Evolutionary conservation across 2,888 invertebrate genomes (phyloP), one percentile per base, ranked within the genome.

Genomic region (Bursaphelenchus okinawaensis): DNA sequence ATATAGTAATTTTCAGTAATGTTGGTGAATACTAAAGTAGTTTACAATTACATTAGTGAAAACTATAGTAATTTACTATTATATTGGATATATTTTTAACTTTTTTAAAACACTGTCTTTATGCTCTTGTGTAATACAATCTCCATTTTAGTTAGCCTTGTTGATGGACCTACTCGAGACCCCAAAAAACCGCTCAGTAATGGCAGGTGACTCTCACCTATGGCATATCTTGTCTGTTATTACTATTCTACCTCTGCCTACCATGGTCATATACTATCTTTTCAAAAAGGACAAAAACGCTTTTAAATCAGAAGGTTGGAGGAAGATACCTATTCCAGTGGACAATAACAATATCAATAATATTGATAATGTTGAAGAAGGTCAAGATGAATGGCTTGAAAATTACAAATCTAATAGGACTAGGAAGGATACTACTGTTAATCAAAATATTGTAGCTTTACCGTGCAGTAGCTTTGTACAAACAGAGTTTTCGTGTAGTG

Each of bases 281-380:
- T 63, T 64, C 65, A 63, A 31, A 20, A 63, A 57, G 57, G 63
- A 62, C 40, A 62, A 61, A 61, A 27, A n/a, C 4, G 62, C 62
- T 16, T 62, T 62, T 26, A 62, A 62, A 61, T 23, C 62, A 60
- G 23, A 20, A 3, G 51, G 6, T 19, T 63, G 63, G 63, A 31
- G 19, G n/a, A 19, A 31, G 9, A n/a, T 63, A 8, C 65, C 64
- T 65, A 31, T 64, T 19, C 63, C 63, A 22, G 27, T 29, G 12
- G 63, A 63, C 26, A 65, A 63, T 29, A 65, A 65, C 7, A 63
- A 65, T 19, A 63, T 63, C 16, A 29, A 22, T n/a, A 65, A 27
- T 23, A 29, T 22, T n/a, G 20, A 29, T 22, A 26, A 65, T n/a
- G 22, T 40, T 1, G 27, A 63, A 28, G 63, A 61, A 26, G 29